Conservation (phyloP, 1,140 invertebrate species). For the Zophobas morio region DNA sequence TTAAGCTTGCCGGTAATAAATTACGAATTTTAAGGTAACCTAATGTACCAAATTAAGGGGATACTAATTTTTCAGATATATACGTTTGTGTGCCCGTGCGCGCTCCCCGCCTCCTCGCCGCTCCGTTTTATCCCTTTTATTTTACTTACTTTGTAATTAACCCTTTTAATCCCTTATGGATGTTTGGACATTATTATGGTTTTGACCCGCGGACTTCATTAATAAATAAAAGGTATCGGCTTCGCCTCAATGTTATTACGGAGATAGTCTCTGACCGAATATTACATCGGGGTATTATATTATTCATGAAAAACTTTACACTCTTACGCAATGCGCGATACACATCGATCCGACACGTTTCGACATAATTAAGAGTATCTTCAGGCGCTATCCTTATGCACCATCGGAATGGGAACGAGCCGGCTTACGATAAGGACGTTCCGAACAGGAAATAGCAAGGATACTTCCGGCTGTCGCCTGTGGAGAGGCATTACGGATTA, state of each 20-base stretch:
- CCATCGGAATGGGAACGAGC: slow-evolving; percentile 18
- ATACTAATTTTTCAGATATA: slow-evolving; percentile 59
- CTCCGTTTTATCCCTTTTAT: slow-evolving; percentile 48
- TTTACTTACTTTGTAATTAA: slow-evolving; percentile 55
- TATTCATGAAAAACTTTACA: slow-evolving; percentile 50
- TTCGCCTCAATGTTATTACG: slow-evolving; percentile 43
- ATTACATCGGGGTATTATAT: slow-evolving; percentile 49
- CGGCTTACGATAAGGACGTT: slow-evolving; percentile 52
- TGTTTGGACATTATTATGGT: slow-evolving; percentile 51
- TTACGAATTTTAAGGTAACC: slow-evolving; percentile 60
- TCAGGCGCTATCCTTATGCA: slow-evolving; percentile 9
- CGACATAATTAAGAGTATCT: slow-evolving; percentile 10
- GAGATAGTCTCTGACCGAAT: slow-evolving; percentile 44
- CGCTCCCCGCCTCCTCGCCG: slow-evolving; percentile 16
- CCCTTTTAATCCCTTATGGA: slow-evolving; percentile 55
- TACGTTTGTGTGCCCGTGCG: slow-evolving; percentile 48
- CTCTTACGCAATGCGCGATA: slow-evolving; percentile 33
- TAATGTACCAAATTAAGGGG: slow-evolving; percentile 60
- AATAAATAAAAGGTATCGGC: slow-evolving; percentile 49
- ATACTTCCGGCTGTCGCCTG: slow-evolving; percentile 53
- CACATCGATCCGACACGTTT: slow-evolving; percentile 14
- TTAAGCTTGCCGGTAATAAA: slow-evolving; percentile 57
- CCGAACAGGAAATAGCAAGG: slow-evolving; percentile 54
- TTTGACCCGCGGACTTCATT: slow-evolving; percentile 47
- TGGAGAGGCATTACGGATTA: slow-evolving; percentile 51